These are phyloP conservation scores for Ictidomys tridecemlineatus DNA, from an alignment of 2,113 vertebrate genomes.

Conservation along the genomic window DNA sequence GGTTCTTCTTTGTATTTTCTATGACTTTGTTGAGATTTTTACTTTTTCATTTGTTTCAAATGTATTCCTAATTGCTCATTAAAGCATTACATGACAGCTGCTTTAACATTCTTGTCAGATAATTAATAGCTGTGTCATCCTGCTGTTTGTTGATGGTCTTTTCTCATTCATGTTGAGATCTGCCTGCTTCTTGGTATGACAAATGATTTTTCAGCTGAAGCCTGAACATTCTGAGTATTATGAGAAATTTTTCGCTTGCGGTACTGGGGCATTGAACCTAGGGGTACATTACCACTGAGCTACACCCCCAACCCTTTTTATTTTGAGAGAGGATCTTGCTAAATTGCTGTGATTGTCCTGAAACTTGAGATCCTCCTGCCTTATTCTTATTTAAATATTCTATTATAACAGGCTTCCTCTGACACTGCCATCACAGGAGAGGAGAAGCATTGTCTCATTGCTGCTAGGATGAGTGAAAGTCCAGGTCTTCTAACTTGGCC, in stretches of 20 bases:
- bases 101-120: conserved; percentile 15
- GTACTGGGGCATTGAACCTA: too few species aligned
- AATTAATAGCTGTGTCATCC: conserved; percentile 29
- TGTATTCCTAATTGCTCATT: conserved; percentile 15
- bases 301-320: too few species aligned
- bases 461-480: not conserved
- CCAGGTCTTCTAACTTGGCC: not conserved
- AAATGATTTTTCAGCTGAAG: not conserved
- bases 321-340: too few species aligned
- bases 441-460: not conserved
- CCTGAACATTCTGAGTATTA: not conserved
- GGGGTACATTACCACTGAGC: too few species aligned
- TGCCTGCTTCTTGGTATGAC: not conserved
- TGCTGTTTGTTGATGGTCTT: not conserved
- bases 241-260: not conserved
- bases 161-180: not conserved
- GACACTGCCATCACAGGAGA: not conserved
- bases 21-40: not conserved
- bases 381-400: not conserved
- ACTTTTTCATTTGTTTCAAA: not conserved
- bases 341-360: too few species aligned
- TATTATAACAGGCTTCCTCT: not conserved
- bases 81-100: not conserved
- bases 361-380: too few species aligned
- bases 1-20: not conserved